phyloP scores from a whole-genome alignment of 2,113 vertebrate species.

The Rhagologus leucostigma region DNA sequence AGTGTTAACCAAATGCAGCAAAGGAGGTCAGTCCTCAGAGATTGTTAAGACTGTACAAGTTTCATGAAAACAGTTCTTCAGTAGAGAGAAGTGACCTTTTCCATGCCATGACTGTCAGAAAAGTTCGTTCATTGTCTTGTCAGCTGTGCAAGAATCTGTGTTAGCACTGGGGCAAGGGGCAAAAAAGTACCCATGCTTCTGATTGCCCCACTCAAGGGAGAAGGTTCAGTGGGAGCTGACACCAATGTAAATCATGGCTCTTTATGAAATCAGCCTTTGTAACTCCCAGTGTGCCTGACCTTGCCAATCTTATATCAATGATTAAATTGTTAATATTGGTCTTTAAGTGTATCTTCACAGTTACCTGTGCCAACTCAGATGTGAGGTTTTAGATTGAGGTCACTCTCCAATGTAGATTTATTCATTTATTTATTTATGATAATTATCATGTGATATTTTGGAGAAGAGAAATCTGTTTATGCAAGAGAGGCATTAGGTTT shows the following conservation, averaged over 20 bases:
- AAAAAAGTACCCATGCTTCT: rapidly evolving
- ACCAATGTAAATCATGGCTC: not conserved
- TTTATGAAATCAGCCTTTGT: not conserved
- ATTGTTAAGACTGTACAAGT: not conserved
- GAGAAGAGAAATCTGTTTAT: not conserved
- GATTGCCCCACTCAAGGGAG: not conserved
- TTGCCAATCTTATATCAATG: not conserved
- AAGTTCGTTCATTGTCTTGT: not conserved
- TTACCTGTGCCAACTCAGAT: not conserved
- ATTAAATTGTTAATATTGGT: not conserved
- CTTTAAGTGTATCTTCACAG: not conserved
- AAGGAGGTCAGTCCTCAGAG: not conserved
- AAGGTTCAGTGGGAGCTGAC: not conserved
- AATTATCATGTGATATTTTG: not conserved
- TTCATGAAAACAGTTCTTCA: not conserved
- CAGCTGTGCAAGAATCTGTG: not conserved
- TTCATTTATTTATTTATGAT: not conserved
- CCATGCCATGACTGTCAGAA: not conserved
- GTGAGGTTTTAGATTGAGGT: not conserved
- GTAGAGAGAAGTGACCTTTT: not conserved
- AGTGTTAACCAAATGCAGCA: not conserved
- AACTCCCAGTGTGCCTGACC: not conserved
- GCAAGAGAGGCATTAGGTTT: not conserved
- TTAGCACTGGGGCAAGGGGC: not conserved
- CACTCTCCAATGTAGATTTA: not conserved